phyloP scores from a whole-genome alignment of 2,888 invertebrate species.

The Strigamia transsilvanica region DNA sequence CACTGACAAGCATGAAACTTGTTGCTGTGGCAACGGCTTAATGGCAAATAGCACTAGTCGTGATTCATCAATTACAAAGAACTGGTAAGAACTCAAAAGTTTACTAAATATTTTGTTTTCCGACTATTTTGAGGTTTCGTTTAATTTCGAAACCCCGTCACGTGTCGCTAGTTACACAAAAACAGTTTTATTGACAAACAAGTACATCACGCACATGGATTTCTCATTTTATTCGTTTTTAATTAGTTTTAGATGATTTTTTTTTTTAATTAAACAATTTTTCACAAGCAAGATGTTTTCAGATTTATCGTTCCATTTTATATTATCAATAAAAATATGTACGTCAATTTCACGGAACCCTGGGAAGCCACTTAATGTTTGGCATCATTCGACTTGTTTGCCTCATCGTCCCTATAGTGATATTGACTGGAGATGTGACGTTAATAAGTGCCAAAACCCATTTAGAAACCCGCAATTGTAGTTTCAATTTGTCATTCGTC shows the following conservation, averaged over 20 bases:
- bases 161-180: too few species aligned
- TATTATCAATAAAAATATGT: neutral
- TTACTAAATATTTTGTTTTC: neutral
- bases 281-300: neutral
- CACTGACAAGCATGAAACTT: neutral
- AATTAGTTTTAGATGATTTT: neutral
- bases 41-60: neutral
- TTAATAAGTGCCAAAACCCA: slow-evolving; percentile 28
- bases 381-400: slow-evolving; percentile 31
- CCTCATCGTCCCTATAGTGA: slow-evolving; percentile 45
- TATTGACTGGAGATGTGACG: slow-evolving; percentile 45
- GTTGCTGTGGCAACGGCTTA: slow-evolving; percentile 1
- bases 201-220: too few species aligned
- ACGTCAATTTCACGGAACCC: slow-evolving; percentile 15
- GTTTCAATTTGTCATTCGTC: neutral
- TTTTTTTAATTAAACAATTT: neutral
- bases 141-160: too few species aligned
- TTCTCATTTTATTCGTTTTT: neutral
- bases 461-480: neutral
- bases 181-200: too few species aligned
- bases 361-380: slow-evolving; percentile 29
- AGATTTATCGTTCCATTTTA: neutral
- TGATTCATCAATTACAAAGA: slow-evolving; percentile 8
- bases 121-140: too few species aligned
- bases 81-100: slow-evolving; percentile 15